Evolutionary conservation across 2,797 vertebrate genomes (phyloP), one percentile per base, ranked within the genome.

Genomic region (Acrossocheilus wenchowensis): DNA sequence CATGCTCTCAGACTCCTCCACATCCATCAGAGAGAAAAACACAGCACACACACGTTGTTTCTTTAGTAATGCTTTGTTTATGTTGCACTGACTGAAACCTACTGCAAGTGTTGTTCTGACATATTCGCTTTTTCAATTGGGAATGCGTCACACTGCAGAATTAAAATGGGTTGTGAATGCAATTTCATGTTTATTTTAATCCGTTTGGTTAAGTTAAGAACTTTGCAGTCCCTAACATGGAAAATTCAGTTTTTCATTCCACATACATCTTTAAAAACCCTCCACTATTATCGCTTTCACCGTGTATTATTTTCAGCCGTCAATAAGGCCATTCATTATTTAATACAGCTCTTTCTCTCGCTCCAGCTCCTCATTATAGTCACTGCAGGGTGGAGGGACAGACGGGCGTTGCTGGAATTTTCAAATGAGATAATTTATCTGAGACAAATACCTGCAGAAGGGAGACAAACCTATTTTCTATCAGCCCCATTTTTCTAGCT

Each of bases 351-450:
- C 83, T 86, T 81, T 83, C 72, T 85, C 88, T 90, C 85, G 82
- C 87, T 88, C 88, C 87, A 87, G 89, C 82, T 60, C 84, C 93
- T 95, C 91, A 93, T 94, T 94, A 93, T 86, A 89, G 89, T 80
- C 41, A n/a, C 89, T 86, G 90, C 91, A 86, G 89, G 91, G 88
- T 85, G 82, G 91, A 87, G 90, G 77, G 90, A 92, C 90, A 90
- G 91, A 89, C 87, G 85, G 60, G 87, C 45, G 52, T 83, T 34
- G 82, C 78, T 89, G 39, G 88, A 87, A 92, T 92, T 90, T 92
- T 90, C 91, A 91, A 91, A 92, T 91, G 92, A 90, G 92, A 88
- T 92, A 90, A 93, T 93, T 94, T 94, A 92, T 90, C 88, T 64
- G 89, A 90, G 90, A 94, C 93, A 92, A 94, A 95, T 92, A 91